Percentiles rank a stretch among this genome's conserved stretches.
phyloP scores from a whole-genome alignment of 2,888 invertebrate species.

The Augochlorella aurata region DNA sequence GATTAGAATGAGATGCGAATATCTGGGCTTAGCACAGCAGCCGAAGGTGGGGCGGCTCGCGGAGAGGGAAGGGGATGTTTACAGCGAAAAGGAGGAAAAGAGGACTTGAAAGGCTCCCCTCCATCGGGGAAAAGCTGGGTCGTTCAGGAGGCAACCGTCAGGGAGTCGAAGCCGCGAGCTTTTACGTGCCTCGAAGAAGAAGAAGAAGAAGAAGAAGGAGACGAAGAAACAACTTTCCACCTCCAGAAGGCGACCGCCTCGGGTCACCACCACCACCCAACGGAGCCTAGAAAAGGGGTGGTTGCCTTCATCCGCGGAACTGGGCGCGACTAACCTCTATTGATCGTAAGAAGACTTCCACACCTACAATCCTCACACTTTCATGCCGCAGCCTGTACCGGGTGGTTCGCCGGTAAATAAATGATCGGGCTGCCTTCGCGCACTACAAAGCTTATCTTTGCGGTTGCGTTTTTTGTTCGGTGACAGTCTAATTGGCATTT shows the following conservation, averaged over 20 bases:
- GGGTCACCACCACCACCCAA: slow-evolving; percentile 54
- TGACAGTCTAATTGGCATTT: too few species aligned
- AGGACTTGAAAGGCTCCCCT: slow-evolving; percentile 63
- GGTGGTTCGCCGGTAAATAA: slow-evolving; percentile 64
- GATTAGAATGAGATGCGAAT: slow-evolving; percentile 43
- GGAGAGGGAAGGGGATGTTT: slow-evolving; percentile 46
- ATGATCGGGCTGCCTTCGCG: slow-evolving; percentile 17
- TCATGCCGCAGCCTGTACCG: slow-evolving; percentile 64
- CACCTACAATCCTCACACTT: slow-evolving; percentile 76
- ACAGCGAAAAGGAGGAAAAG: slow-evolving; percentile 65
- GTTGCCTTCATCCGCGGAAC: slow-evolving; percentile 76
- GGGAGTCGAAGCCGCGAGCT: slow-evolving; percentile 57
- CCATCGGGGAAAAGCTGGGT: slow-evolving; percentile 62
- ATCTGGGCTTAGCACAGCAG: slow-evolving; percentile 36
- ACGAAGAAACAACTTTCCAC: slow-evolving; percentile 65
- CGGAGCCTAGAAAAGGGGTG: slow-evolving; percentile 67
- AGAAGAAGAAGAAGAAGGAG: slow-evolving; percentile 66
- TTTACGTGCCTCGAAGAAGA: slow-evolving; percentile 53
- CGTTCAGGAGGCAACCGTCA: slow-evolving; percentile 52
- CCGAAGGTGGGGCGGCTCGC: slow-evolving; percentile 18
- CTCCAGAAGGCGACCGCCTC: slow-evolving; percentile 57
- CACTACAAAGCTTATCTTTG: slow-evolving; percentile 10
- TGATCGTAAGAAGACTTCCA: slow-evolving; percentile 78
- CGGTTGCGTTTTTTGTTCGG: not conserved
- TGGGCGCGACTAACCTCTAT: slow-evolving; percentile 79